Percentiles rank a stretch among this genome's conserved stretches.
These are phyloP conservation scores for Macaca nemestrina DNA, from an alignment of 2,113 vertebrate species.

Conservation along the genomic window DNA sequence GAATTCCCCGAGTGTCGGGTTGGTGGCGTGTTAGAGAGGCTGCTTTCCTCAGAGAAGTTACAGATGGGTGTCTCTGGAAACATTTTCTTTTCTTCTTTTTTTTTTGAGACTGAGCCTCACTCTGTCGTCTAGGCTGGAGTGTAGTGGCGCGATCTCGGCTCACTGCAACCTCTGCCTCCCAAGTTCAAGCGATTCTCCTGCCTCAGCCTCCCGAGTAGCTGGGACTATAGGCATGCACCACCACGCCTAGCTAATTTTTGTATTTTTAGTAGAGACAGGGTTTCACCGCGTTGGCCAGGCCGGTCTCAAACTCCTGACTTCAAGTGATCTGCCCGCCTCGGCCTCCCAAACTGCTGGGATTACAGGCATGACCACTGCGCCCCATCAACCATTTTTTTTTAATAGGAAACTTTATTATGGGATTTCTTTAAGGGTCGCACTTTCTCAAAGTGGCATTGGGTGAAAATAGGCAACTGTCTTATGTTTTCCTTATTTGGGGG, in stretches of 20 bases:
- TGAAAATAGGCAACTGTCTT: background rate
- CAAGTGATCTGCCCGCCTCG: no score
- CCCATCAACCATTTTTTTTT: background rate
- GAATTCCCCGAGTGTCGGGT: background rate
- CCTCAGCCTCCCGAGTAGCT: no score
- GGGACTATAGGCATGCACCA: no score
- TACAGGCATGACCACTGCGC: no score
- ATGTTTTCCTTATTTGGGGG: background rate
- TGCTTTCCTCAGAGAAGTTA: background rate
- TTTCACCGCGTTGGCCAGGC: no score
- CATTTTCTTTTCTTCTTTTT: background rate
- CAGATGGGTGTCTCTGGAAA: background rate
- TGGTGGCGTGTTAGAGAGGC: background rate
- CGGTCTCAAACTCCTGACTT: no score
- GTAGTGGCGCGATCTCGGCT: rapidly evolving
- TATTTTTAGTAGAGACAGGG: no score
- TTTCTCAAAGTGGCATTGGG: background rate
- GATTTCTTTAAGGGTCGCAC: background rate
- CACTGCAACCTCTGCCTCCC: no score
- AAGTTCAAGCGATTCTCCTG: no score
- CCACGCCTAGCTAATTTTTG: no score
- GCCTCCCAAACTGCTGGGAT: no score
- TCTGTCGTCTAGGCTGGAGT: no score
- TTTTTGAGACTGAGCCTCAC: background rate
- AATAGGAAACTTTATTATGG: background rate